Conservation (phyloP, 2,113 vertebrate species). For the Pollimyrus isidori region DNA sequence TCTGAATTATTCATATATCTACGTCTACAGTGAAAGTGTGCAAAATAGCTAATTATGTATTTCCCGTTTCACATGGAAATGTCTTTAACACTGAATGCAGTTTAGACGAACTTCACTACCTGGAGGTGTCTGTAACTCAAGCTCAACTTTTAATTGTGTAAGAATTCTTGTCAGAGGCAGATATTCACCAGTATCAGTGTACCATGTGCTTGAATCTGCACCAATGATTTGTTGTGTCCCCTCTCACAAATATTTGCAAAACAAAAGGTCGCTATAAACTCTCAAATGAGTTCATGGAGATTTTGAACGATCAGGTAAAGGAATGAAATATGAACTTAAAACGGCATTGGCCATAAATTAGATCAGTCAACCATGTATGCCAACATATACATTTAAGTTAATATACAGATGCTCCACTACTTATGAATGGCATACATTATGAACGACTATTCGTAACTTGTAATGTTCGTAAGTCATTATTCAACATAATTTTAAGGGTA, state of each 20-base stretch:
- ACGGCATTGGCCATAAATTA: neutral
- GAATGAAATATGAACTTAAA: neutral
- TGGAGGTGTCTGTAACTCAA: neutral
- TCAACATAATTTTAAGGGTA: too few species aligned
- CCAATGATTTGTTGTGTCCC: neutral
- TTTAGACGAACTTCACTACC: neutral
- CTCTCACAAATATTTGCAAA: neutral
- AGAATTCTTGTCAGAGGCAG: neutral
- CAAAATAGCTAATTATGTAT: neutral
- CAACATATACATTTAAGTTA: neutral
- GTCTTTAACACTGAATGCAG: constrained; percentile 12
- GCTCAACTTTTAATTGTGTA: neutral
- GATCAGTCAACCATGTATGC: neutral
- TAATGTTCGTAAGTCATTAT: too few species aligned
- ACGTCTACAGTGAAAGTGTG: neutral
- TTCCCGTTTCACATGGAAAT: constrained; percentile 18
- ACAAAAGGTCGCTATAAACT: neutral
- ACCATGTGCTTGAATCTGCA: neutral
- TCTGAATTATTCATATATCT: neutral
- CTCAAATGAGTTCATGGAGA: neutral
- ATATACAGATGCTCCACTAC: neutral
- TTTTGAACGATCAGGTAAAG: neutral
- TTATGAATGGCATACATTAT: too few species aligned
- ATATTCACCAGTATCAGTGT: neutral
- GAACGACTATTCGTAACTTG: too few species aligned